Evolutionary conservation across 1,140 invertebrate species (phyloP).

Genomic region (Meloidogyne exigua): DNA sequence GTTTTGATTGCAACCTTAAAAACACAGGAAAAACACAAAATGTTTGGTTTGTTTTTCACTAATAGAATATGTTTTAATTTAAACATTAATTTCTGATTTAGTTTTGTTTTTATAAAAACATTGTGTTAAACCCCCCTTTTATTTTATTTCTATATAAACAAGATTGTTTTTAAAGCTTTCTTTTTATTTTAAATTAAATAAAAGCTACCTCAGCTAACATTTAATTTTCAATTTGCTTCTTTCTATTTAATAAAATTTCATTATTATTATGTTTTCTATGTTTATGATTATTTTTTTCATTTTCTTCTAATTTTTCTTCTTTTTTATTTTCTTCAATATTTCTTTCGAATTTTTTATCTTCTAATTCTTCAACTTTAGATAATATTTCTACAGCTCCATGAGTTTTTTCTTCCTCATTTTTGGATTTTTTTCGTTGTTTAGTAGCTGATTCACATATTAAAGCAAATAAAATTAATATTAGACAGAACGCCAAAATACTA

Average conservation of each 20-base stretch:
- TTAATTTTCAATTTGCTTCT: too few relatives aligned
- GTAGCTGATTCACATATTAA: not conserved
- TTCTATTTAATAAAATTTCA: not conserved
- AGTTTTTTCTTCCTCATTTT: not conserved
- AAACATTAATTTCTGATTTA: too few relatives aligned
- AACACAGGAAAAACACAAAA: too few relatives aligned
- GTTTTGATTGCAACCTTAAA: too few relatives aligned
- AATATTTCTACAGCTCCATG: not conserved
- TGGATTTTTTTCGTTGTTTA: not conserved
- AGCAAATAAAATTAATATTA: not conserved
- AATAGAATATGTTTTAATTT: too few relatives aligned
- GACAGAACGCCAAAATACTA: not conserved
- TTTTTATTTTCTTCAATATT: slow-evolving; percentile 10
- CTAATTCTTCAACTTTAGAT: slow-evolving; percentile 17
- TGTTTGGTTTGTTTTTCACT: too few relatives aligned
- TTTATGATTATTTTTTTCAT: not conserved
- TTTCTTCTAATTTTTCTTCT: not conserved
- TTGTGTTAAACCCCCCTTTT: too few relatives aligned
- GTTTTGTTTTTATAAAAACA: too few relatives aligned
- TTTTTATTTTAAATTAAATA: too few relatives aligned
- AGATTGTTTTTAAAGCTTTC: too few relatives aligned
- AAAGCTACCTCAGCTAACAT: too few relatives aligned
- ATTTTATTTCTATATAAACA: too few relatives aligned
- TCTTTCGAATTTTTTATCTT: slow-evolving; percentile 15
- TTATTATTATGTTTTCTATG: not conserved